A percentile compares a stretch with the other conserved stretches of the same genome.
Conservation (phyloP, 1,140 invertebrate species). For the Pectinophora gossypiella region DNA sequence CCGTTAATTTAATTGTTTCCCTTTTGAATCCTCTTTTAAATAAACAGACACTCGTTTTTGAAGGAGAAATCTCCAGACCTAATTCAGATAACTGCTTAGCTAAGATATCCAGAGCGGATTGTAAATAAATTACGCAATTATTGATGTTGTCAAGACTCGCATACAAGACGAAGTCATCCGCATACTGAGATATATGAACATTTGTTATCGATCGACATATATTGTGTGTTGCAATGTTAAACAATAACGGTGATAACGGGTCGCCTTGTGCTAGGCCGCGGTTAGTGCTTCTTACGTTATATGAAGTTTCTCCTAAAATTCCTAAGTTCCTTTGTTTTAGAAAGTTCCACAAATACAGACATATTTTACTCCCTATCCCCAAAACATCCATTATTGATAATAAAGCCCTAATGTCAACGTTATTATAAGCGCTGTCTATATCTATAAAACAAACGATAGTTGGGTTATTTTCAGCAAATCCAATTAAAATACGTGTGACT, state of each 20-base stretch:
- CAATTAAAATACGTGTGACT: constrained; percentile 13
- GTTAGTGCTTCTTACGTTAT: constrained; percentile 3
- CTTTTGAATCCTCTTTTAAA: constrained; percentile 11
- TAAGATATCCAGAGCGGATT: constrained; percentile 1
- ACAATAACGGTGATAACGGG: constrained; percentile 14
- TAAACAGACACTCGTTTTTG: constrained; percentile 4
- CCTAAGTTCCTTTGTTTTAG: constrained; percentile 6
- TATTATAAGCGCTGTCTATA: constrained; percentile 24
- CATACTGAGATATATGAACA: constrained; percentile 10
- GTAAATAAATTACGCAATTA: not conserved
- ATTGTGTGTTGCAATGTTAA: constrained; percentile 10
- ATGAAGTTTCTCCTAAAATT: not conserved
- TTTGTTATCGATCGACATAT: constrained; percentile 3
- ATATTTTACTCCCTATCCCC: constrained; percentile 10
- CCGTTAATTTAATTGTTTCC: not conserved
- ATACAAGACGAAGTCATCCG: constrained; percentile 11
- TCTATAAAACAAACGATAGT: constrained; percentile 23
- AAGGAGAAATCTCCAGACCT: not conserved
- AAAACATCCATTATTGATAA: constrained; percentile 11
- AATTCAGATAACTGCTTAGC: not conserved
- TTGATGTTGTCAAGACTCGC: not conserved
- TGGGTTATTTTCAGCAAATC: constrained; percentile 10
- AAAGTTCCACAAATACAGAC: constrained; percentile 20
- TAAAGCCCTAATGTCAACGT: constrained; percentile 13
- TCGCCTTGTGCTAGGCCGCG: constrained; percentile 12